Conservation (phyloP, 2,888 invertebrate genomes). For the Drepana falcataria region DNA sequence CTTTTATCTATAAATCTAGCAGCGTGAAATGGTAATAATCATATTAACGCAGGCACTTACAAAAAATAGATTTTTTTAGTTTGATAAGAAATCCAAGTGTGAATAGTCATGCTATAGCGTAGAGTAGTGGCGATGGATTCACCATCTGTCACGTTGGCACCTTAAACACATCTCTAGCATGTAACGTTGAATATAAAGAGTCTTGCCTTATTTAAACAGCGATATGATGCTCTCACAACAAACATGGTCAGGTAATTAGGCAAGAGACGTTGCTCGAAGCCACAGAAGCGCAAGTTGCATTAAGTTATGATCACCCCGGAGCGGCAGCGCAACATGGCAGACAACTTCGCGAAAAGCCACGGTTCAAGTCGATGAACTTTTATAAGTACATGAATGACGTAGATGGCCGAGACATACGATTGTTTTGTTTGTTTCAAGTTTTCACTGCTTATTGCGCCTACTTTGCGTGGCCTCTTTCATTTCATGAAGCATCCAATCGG, state of each 20-base stretch:
- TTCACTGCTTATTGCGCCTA: neutral
- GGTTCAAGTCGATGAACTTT: slow-evolving; percentile 11
- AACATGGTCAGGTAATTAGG: slow-evolving; percentile 46
- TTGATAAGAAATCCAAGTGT: too few relatives aligned
- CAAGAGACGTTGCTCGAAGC: slow-evolving; percentile 39
- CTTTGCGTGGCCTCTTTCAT: neutral
- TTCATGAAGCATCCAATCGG: too few relatives aligned
- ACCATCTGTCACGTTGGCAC: too few relatives aligned
- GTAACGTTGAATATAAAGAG: too few relatives aligned
- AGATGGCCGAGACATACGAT: neutral
- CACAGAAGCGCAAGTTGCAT: slow-evolving; percentile 45
- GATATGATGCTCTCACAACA: slow-evolving; percentile 31
- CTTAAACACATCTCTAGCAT: too few relatives aligned
- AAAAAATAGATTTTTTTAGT: too few relatives aligned
- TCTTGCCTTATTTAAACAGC: neutral
- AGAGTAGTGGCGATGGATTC: too few relatives aligned
- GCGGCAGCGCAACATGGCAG: slow-evolving; percentile 29
- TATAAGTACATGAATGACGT: slow-evolving; percentile 14
- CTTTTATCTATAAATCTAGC: too few relatives aligned
- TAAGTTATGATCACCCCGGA: slow-evolving; percentile 45
- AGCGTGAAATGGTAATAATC: too few relatives aligned
- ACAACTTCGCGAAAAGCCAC: slow-evolving; percentile 14
- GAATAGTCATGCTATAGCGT: too few relatives aligned
- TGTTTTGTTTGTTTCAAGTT: neutral
- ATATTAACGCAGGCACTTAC: too few relatives aligned